phyloP scores from a whole-genome alignment of 2,113 vertebrate genomes.

The western clawed frog (Xenopus tropicalis) region DNA sequence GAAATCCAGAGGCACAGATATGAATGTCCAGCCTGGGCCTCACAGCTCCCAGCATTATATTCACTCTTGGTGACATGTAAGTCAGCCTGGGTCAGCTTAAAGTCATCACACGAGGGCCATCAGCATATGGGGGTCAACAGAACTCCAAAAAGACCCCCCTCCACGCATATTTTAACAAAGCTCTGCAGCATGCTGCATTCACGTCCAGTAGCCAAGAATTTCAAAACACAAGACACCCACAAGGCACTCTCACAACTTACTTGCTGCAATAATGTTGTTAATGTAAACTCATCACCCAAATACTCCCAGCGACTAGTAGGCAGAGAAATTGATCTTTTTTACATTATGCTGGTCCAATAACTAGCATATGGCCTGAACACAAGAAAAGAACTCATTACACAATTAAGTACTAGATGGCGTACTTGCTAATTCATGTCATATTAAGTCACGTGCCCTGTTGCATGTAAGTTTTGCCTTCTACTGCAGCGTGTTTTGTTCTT shows the following conservation, averaged over 20 bases:
- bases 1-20: conserved; percentile 35
- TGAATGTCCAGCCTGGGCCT: conserved; percentile 34
- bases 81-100: conserved; percentile 10
- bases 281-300: not conserved
- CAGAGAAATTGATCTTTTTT: not conserved
- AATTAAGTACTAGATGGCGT: too few species aligned
- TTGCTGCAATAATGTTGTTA: not conserved
- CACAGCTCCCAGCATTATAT: conserved; percentile 10
- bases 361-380: not conserved
- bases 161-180: conserved; percentile 20
- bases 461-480: too few species aligned
- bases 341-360: not conserved
- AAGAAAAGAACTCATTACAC: too few species aligned
- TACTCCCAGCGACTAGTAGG: not conserved
- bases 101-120: conserved; percentile 30
- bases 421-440: too few species aligned
- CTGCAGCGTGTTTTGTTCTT: too few species aligned
- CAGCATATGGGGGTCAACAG: conserved; percentile 8
- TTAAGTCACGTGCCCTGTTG: too few species aligned
- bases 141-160: conserved; percentile 23
- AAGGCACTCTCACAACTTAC: conserved; percentile 4
- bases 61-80: conserved; percentile 3
- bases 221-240: conserved; percentile 4
- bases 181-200: conserved; percentile 14
- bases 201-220: conserved; percentile 13